A percentile compares a stretch with the other conserved stretches of the same genome.
phyloP scores from a whole-genome alignment of 2,113 vertebrate genomes.

The Corynorhinus townsendii region DNA sequence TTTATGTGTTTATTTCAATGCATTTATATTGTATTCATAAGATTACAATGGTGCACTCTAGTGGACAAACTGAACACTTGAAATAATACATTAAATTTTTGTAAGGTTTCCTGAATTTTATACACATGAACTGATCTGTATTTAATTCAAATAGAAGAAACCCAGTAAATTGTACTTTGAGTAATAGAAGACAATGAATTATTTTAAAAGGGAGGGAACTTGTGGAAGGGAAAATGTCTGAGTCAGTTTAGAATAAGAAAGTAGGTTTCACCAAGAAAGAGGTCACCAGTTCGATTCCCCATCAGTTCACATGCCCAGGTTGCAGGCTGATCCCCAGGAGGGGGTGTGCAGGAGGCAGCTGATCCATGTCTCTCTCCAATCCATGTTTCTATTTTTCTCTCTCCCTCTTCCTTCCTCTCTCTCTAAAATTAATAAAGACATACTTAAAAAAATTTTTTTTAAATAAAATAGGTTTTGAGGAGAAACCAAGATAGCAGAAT shows the following conservation, averaged over 20 bases:
- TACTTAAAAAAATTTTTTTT: too few relatives aligned
- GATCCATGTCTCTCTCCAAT: too few relatives aligned
- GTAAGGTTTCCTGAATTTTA: not conserved
- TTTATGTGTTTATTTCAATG: constrained; percentile 16
- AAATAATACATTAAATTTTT: not conserved
- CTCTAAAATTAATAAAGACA: too few relatives aligned
- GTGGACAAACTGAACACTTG: constrained; percentile 52
- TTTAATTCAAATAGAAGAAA: constrained; percentile 23
- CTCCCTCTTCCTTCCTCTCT: too few relatives aligned
- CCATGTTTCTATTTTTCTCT: too few relatives aligned
- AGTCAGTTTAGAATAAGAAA: not conserved
- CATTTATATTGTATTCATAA: constrained; percentile 3
- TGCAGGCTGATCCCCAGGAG: too few relatives aligned
- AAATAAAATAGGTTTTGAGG: not conserved
- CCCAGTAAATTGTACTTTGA: not conserved
- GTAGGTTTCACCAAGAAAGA: not conserved
- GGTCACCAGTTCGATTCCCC: too few relatives aligned
- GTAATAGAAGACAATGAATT: not conserved
- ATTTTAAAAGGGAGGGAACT: not conserved
- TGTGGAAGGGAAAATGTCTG: not conserved
- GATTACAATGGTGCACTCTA: constrained; percentile 64
- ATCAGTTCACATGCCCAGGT: too few relatives aligned
- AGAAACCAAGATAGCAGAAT: too few relatives aligned
- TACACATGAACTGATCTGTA: not conserved
- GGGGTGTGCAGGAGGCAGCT: too few relatives aligned